Conservation (phyloP, 2,888 invertebrate species). For the Apotomis betuletana region DNA sequence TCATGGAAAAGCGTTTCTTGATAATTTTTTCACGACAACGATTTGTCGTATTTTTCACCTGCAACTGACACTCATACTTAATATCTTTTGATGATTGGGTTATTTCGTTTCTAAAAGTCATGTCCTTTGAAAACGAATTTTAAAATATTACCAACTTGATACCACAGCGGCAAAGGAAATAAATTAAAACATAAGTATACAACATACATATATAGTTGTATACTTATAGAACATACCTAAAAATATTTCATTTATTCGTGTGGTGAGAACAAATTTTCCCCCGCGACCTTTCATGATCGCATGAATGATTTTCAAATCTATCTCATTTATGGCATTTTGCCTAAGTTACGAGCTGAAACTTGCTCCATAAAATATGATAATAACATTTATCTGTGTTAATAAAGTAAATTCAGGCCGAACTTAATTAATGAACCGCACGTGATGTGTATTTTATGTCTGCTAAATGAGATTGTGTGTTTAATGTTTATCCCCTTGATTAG, state of each 20-base stretch:
- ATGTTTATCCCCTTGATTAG: constrained; percentile 23
- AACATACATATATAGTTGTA: no score
- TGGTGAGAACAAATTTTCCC: neutral
- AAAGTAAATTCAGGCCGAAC: constrained; percentile 20
- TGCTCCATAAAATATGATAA: constrained; percentile 31
- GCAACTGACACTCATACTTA: no score
- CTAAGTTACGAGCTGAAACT: constrained; percentile 14
- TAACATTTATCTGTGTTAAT: constrained; percentile 27
- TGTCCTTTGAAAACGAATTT: no score
- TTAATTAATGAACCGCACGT: constrained; percentile 24
- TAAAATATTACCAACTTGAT: no score
- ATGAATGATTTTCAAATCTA: constrained; percentile 13
- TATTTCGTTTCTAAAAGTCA: no score
- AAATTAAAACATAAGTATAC: no score
- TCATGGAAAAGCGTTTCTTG: no score
- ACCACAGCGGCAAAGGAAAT: no score
- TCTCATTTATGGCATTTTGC: constrained; percentile 12
- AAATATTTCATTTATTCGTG: neutral
- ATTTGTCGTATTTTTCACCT: no score
- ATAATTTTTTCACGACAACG: no score
- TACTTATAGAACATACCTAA: no score
- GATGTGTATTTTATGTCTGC: constrained; percentile 11
- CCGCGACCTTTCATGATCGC: neutral
- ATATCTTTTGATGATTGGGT: no score
- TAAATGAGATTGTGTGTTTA: constrained; percentile 10